Base-by-base conservation (phyloP, 2,113 vertebrate species). In the Oxyruncus cristatus region DNA sequence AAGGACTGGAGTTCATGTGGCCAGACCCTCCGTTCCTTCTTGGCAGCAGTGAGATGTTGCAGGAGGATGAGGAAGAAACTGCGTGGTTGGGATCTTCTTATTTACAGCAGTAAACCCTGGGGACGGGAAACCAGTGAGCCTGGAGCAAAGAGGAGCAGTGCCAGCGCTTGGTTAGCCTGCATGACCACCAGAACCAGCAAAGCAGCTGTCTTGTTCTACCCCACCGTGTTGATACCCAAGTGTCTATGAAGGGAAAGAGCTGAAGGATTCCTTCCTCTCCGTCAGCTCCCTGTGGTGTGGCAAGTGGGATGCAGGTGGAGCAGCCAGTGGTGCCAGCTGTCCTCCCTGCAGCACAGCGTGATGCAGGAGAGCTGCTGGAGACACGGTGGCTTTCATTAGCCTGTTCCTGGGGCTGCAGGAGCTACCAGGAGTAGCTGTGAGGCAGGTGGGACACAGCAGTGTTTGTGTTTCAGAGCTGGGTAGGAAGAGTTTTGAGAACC, bases 331-430 rank as follows among this genome's bases (percentile, higher is more conserved):
- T 59, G 37, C 65, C 42, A 32, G 6, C 75, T 61, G 55, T 4
- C 24, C 35, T 12, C 22, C 22, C 9, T 50, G 63, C 0, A 1
- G 19, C 39, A 49, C 0, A 3, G 28, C 19, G 66, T 37, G 59
- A 24, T 32, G 27, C 47, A 16, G 50, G 24, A 49, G 49, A 41
- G n/a, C 55, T 74, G n/a, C 27, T 68, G 72, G n/a, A 50, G 35
- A 12, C 6, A 3, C 18, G 11, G 33, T 11, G 56, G 14, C 46
- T 55, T 30, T 3, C 27, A 12, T n/a, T 9, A 14, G 19, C 13
- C 50, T 52, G 26, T 9, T 55, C 22, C 62, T 50, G 27, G 52
- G 79, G 26, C 58, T 59, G 67, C 52, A 46, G 9, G 20, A 47
- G 5, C 24, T 8, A 20, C 23, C 55, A 18, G 50, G 10, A 56